Base-by-base conservation (phyloP, 37 sponge, comb jelly and placozoan genomes). In the Ianthella basta region DNA sequence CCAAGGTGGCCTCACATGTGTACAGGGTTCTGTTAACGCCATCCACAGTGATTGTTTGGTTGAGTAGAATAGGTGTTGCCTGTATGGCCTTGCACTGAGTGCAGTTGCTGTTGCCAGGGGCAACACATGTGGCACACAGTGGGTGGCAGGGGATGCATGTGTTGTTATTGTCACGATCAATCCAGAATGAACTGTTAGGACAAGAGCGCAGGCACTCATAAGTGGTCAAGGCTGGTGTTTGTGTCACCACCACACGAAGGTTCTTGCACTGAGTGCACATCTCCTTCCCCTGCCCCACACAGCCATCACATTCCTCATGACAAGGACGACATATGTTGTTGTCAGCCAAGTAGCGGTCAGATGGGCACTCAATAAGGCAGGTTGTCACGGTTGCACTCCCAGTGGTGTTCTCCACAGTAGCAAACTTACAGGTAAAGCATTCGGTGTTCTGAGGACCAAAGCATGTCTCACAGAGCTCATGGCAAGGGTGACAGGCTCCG, bases 31-130 rank as follows among this genome's bases (percentile, higher is more conserved):
- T 44, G 50, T 44, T 8, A 44, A 44, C 50, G 50, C 50, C 50
- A 44, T 44, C 8, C 3, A 44, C 50, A 10, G 50, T 44, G 50
- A 44, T 8, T 44, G 50, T 44, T 3, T 8, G 50, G 8, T 44
- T 44, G 50, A 44, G 50, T 10, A 10, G 6, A 44, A 44, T 44
- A 10, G 8, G 3, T 10, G 8, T 8, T 10, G 50, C 50, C 8
- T 44, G 50, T 44, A 44, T 44, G 50, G 50, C 50, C 50, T 44
- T 29, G 83, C 90, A 90, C 5, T 54, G 14, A 23, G 83, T 82
- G 66, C 90, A 90, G 73, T 86, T 82, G n/a, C 34, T 82, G 37
- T 63, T 37, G n/a, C 86, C 83, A 13, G 86, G 82, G 18, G 78
- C 90, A 34, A 88, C 66, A 61, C 80, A 79, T 54, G 59, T n/a